Base-by-base conservation (phyloP, 2,797 vertebrate genomes). In the Odontamblyopus rebecca region DNA sequence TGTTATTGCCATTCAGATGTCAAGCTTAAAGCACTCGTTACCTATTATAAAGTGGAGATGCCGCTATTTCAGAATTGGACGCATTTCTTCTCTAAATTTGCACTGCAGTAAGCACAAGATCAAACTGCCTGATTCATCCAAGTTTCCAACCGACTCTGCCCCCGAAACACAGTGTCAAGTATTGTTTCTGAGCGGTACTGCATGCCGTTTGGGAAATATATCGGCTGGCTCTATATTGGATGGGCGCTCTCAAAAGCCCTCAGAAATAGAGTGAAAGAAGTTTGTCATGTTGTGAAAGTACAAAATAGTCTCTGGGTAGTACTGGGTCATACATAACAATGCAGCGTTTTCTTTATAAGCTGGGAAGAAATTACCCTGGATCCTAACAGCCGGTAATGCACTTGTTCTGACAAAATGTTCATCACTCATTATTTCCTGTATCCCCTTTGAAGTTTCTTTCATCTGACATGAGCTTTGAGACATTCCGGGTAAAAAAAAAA, bases 361-460 rank as follows among this genome's bases (percentile, higher is more conserved):
- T 75, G 67, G 69, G 75, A 67, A n/a, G 7, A 32, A 51, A 73
- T 62, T 23, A 56, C 41, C 35, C 65, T 23, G 54, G 15, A 63
- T 75, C 69, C 67, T 64, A 68, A 64, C 16, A 56, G 56, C 61
- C 70, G 74, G 38, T 68, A 64, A 70, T 26, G 13, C 6, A 5
- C 65, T 72, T 74, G 72, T 85, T 74, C 68, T 76, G 83, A 80
- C 84, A 85, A 83, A 86, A 85, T 0, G 53, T 67, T 57, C 69
- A 82, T 85, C 78, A 71, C 67, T 68, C 70, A 56, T 51, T 69
- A 78, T 79, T 86, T 89, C 80, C 80, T 74, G 67, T 53, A 74
- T 57, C 32, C 73, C 78, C 88, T 92, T 93, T 93, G 91, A 92
- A 92, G 90, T 89, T 30, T 80, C 65, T 74, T 86, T 89, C 86